Base-by-base conservation (phyloP, 2,888 invertebrate genomes). In the Maniola hyperantus region DNA sequence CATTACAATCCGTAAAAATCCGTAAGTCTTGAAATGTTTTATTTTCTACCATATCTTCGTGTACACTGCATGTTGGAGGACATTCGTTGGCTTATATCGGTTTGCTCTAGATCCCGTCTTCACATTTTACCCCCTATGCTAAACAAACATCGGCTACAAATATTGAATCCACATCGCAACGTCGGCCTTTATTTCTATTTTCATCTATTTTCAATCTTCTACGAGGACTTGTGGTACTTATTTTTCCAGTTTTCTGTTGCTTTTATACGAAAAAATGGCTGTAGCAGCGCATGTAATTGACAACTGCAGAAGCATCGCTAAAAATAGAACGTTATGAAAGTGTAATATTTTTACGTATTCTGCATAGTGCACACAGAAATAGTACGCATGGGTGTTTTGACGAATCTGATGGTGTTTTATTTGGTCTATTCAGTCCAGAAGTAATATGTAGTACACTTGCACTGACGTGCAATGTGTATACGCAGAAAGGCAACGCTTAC, bases 111-210 rank as follows among this genome's bases (percentile, higher is more conserved):
- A 71, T 71, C 77, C 78, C 77, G 74, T 79, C 79, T 79, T 77
- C 76, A 78, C 73, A 79, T 83, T 77, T 78, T 79, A 76, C 76
- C 76, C 79, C n/a, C 61, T 82, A 82, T 82, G 83, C 83, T 83
- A 83, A 83, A 83, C 82, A 88, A 88, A 87, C 83, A 87, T 75
- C 73, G 77, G 74, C 77, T 76, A 80, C 83, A 88, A 86, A 88
- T 84, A 89, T 83, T 82, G 83, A 81, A 83, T 84, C 83, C 82
- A 83, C 77, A 82, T 76, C 76, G 77, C 77, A 69, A 74, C 83
- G 65, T 66, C 70, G 83, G 85, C 82, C 79, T 83, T 83, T 79
- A 79, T 82, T 77, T 78, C 76, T 76, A 76, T 78, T 76, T 72
- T 68, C 66, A 34, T 67, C 55, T 64, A 54, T 64, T 64, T 67